Percentiles rank a stretch among this genome's conserved stretches.
Conservation (phyloP, 2,797 vertebrate species). For the Ciconia nigra region DNA sequence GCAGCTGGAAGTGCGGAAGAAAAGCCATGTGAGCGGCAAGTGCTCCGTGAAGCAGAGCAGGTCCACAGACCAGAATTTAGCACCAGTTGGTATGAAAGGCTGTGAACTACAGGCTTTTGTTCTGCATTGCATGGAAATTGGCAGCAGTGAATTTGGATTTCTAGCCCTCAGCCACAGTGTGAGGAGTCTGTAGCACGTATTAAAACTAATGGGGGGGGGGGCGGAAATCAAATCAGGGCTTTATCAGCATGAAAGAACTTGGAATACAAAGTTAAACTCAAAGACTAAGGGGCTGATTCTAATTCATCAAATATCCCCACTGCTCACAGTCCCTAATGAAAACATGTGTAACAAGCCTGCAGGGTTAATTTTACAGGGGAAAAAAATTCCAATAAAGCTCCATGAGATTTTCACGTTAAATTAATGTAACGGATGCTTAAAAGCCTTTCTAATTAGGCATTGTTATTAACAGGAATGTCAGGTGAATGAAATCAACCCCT, state of each 20-base stretch:
- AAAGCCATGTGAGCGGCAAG: background rate
- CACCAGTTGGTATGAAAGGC: background rate
- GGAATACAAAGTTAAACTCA: conserved; percentile 36
- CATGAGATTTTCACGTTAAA: conserved; percentile 74
- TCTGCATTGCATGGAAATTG: background rate
- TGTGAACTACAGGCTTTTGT: background rate
- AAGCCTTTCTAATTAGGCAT: conserved; percentile 78
- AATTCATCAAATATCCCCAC: conserved; percentile 63
- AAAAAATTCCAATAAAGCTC: conserved; percentile 72
- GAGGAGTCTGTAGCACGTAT: background rate
- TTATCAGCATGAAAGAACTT: conserved; percentile 16
- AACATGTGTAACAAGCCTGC: conserved; percentile 76
- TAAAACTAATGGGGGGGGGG: background rate
- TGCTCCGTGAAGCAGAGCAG: background rate
- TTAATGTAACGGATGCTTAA: conserved; percentile 78
- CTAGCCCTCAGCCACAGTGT: background rate
- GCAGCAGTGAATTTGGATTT: background rate
- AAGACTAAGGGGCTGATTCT: conserved; percentile 59
- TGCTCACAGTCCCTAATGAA: conserved; percentile 73
- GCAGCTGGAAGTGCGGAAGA: background rate
- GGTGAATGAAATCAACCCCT: conserved; percentile 70
- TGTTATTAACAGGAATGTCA: conserved; percentile 71
- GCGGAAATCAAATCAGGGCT: background rate
- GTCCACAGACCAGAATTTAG: background rate
- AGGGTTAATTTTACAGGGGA: conserved; percentile 73